phyloP scores from a whole-genome alignment of 2,888 invertebrate genomes.

The Caenorhabditis panamensis region DNA sequence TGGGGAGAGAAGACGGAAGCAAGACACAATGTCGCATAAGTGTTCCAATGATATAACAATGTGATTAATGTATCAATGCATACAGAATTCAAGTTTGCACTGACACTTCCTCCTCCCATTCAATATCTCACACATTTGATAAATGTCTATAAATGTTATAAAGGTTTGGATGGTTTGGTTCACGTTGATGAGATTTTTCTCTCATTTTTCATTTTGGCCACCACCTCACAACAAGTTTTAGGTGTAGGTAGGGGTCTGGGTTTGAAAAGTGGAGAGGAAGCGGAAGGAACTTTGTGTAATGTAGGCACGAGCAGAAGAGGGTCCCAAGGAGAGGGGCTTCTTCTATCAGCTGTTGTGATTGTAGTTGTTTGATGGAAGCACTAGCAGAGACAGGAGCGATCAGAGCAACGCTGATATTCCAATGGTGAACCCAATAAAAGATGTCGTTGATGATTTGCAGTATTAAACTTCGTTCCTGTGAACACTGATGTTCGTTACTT shows the following conservation, averaged over 20 bases:
- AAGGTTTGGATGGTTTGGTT: neutral
- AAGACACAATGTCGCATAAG: constrained; percentile 20
- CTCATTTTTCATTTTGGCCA: neutral
- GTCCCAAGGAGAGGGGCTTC: too few species aligned
- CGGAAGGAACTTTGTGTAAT: neutral
- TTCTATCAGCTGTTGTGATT: too few species aligned
- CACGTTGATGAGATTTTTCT: constrained; percentile 4
- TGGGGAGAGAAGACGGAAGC: neutral
- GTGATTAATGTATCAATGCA: constrained; percentile 49
- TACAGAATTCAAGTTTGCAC: constrained; percentile 16
- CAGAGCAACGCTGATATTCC: too few species aligned
- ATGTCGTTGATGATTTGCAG: too few species aligned
- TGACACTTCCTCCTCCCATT: neutral
- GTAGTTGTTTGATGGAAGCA: too few species aligned
- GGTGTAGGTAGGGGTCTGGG: neutral
- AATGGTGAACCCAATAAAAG: too few species aligned
- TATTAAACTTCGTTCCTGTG: too few species aligned
- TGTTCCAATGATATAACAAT: constrained; percentile 39
- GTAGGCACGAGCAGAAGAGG: neutral
- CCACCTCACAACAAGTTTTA: constrained; percentile 2
- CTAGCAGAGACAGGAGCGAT: too few species aligned
- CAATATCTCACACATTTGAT: constrained; percentile 17
- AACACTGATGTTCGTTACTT: too few species aligned
- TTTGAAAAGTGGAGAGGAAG: neutral
- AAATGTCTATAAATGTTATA: neutral